Base-by-base conservation (phyloP, 2,888 invertebrate genomes). In the Cecidostiba fungosa region DNA sequence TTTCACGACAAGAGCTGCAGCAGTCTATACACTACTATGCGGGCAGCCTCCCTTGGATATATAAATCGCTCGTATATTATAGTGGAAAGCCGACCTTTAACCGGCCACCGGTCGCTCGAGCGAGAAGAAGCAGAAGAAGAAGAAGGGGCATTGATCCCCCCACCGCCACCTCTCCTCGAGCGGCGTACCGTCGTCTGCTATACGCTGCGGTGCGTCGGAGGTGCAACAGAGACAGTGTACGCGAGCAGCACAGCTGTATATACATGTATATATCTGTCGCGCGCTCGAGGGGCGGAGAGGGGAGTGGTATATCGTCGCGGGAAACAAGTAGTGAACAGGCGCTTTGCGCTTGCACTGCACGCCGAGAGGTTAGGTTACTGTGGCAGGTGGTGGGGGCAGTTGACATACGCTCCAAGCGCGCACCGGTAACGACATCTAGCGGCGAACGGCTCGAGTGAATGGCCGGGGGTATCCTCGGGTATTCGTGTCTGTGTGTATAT, bases 101-200 rank as follows among this genome's bases (percentile, higher is more conserved):
- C 77, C 69, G 77, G 54, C 76, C 77, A 82, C 47, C 43, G 74
- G 50, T 81, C 73, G 72, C 59, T 8, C n/a, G 23, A 0, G 32
- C n/a, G n/a, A n/a, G 36, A 23, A 72, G 72, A 36, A 43, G n/a
- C n/a, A 66, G 66, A 12, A 26, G 80, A 73, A 26, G 80, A 73
- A 74, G 82, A 59, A 59, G 76, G 82, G 77, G 50, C 76, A 82
- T 82, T 82, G 82, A 82, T 82, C 82, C 82, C 82, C 82, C 66
- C 50, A 16, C 54, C 43, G 10, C 32, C 36, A 23, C 3, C 32
- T 4, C 66, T 26, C 66, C 66, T 69, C 16, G 32, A 47, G 23
- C 62, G 26, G 23, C 62, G 14, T 29, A 29, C 32, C 39, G 26
- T 54, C 77, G 77, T 26, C n/a, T 36, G 59, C 32, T 66, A n/a